Evolutionary conservation across 2,888 invertebrate species (phyloP).

Genomic region (Dione vanillae): DNA sequence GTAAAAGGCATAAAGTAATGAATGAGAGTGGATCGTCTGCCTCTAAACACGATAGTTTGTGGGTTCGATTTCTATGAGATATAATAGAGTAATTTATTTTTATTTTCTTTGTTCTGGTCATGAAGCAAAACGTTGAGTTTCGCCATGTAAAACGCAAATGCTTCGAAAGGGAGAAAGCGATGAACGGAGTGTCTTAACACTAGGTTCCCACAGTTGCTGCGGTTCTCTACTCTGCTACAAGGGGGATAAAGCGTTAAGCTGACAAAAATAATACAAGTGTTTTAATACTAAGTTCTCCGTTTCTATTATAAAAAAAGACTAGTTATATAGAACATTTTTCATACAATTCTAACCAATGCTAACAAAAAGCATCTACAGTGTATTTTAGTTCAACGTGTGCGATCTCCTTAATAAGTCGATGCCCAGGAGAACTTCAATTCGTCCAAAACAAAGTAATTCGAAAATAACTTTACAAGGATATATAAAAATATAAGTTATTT

Average conservation of each 20-base stretch:
- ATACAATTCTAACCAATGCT: neutral
- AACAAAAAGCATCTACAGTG: neutral
- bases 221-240: neutral
- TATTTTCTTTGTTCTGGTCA: no score
- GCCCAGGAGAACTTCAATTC: constrained; percentile 5
- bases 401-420: neutral
- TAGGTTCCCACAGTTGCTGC: no score
- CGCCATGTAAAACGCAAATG: no score
- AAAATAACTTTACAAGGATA: neutral
- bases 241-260: neutral
- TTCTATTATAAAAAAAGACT: no score
- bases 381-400: constrained; percentile 23
- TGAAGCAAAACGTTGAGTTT: no score
- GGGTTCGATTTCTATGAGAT: neutral
- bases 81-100: neutral
- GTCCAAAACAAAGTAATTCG: neutral
- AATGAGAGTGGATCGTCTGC: neutral
- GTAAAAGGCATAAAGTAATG: no score
- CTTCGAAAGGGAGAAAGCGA: no score
- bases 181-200: no score
- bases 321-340: no score
- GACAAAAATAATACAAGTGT: no score
- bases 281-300: no score
- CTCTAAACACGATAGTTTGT: neutral
- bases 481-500: neutral